Percentiles rank a stretch among this genome's conserved stretches.
phyloP scores from a whole-genome alignment of 2,888 invertebrate genomes.

The Lysandra bellargus region DNA sequence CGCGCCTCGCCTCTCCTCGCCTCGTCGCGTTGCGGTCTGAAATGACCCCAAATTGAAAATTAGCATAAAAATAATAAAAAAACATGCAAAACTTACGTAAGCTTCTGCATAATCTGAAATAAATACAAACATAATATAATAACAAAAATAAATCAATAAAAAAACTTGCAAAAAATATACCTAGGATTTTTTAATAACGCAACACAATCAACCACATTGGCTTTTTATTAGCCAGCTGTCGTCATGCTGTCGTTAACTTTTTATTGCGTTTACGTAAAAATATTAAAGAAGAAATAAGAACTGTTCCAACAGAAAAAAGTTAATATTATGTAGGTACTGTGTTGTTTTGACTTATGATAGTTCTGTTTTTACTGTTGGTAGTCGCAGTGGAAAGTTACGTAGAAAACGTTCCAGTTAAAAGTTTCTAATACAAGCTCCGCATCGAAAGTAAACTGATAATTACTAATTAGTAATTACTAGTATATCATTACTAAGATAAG shows the following conservation, averaged over 20 bases:
- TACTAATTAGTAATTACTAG: conserved; percentile 17
- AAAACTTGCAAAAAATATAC: too few species aligned
- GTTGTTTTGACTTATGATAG: neutral
- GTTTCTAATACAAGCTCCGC: conserved; percentile 28
- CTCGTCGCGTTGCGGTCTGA: too few species aligned
- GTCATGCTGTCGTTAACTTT: too few species aligned
- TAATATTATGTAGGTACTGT: neutral
- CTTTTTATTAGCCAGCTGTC: too few species aligned
- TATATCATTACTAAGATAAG: conserved; percentile 34
- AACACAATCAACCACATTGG: too few species aligned
- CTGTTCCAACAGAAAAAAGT: neutral
- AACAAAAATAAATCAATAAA: too few species aligned
- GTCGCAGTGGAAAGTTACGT: conserved; percentile 23
- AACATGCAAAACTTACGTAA: too few species aligned
- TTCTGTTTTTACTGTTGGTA: neutral
- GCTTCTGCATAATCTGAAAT: neutral
- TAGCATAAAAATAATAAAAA: neutral
- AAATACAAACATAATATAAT: neutral
- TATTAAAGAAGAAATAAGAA: too few species aligned
- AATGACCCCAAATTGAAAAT: neutral
- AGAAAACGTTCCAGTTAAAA: conserved; percentile 29
- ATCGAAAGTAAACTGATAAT: conserved; percentile 23
- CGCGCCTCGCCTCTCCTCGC: too few species aligned
- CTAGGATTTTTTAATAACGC: too few species aligned
- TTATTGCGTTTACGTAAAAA: too few species aligned